Evolutionary conservation across 2,797 vertebrate genomes (phyloP).

Genomic region (Nannoperca australis): DNA sequence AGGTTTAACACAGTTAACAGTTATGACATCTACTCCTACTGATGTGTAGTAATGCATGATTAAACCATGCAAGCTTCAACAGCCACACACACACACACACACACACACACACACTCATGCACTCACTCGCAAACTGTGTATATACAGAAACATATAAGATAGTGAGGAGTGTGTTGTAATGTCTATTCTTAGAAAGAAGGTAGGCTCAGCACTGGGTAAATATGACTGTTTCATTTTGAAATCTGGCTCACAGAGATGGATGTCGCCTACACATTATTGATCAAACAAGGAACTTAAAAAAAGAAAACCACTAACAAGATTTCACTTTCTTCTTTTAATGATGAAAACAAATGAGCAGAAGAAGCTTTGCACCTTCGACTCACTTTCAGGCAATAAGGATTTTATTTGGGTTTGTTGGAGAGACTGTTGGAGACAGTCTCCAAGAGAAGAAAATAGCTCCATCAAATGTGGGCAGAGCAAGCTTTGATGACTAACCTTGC

Average conservation of each 20-base stretch:
- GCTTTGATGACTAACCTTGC: constrained; percentile 58
- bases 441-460: constrained; percentile 44
- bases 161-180: constrained; percentile 6
- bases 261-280: constrained; percentile 57
- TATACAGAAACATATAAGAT: constrained; percentile 26
- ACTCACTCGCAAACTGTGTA: not conserved
- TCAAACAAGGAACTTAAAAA: constrained; percentile 41
- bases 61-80: constrained; percentile 11
- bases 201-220: constrained; percentile 50
- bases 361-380: constrained; percentile 15
- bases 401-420: constrained; percentile 1
- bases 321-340: constrained; percentile 19
- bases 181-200: constrained; percentile 54
- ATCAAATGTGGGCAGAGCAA: constrained; percentile 44
- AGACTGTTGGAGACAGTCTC: constrained; percentile 23
- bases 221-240: constrained; percentile 39
- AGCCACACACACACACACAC: too few species aligned
- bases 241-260: constrained; percentile 47
- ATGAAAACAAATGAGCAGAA: constrained; percentile 6
- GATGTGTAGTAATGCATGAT: constrained; percentile 27
- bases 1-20: constrained; percentile 12
- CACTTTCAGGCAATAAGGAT: constrained; percentile 10
- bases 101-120: too few species aligned
- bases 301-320: not conserved
- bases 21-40: constrained; percentile 9